Base-by-base conservation (phyloP, 2,888 invertebrate species). In the Eupsilia transversa region DNA sequence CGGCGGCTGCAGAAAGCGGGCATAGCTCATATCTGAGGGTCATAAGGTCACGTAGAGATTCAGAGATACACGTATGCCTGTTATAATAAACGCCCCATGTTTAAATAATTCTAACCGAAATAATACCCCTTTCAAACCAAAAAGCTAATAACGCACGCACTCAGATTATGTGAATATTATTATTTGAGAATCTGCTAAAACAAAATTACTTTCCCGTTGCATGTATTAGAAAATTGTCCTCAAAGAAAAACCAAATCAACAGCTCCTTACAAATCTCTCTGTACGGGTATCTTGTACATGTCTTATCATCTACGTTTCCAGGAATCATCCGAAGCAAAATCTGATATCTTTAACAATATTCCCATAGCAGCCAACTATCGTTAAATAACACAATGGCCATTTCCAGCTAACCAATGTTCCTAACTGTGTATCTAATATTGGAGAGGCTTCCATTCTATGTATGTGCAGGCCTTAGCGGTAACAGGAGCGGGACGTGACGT, bases 401-500 rank as follows among this genome's bases (percentile, higher is more conserved):
- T 88, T 93, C 93, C 84, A 92, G 91, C 70, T 10, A 65, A 69
- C 61, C 59, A 81, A 74, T 84, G 78, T 80, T 82, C 86, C 72
- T 74, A 85, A 82, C 70, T 46, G 61, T 72, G 80, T 79, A 80
- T 80, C 86, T 89, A 91, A 91, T 92, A 92, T 91, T 85, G 84
- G 88, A 84, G 84, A 87, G 89, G 87, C 88, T 90, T 89, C 89
- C 84, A 89, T 89, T 89, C 87, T 88, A 88, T 89, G 89, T 88
- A 88, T 89, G 89, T 88, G 87, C 88, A 87, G 84, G 90, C 87
- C 88, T 90, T 88, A 88, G 89, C 81, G 88, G 88, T 85, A 88
- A 87, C 89, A 88, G 76, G 77, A 86, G 87, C 74, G 79, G 85
- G 84, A 91, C 91, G 92, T 93, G 92, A 93, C 91, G 91, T 92